phyloP scores from a whole-genome alignment of 2,888 invertebrate genomes.

The Lepidochrysops patricia region DNA sequence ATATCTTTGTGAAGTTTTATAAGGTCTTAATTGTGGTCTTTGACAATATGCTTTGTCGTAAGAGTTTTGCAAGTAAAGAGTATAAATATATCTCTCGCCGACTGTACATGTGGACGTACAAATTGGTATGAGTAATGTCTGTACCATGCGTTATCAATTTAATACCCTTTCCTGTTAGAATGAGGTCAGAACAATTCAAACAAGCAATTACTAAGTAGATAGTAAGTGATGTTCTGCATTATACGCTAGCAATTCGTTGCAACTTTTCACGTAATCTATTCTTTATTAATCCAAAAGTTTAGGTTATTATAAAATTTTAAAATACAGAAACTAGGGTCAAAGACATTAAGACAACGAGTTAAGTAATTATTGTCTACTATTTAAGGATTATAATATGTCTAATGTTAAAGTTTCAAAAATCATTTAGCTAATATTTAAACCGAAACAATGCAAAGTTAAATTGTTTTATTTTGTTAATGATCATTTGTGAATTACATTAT shows the following conservation, averaged over 20 bases:
- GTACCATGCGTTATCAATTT: conserved; percentile 55
- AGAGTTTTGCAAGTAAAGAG: too few species aligned
- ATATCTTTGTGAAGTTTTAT: too few species aligned
- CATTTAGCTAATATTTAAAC: not conserved
- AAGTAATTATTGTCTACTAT: too few species aligned
- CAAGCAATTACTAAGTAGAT: conserved; percentile 37
- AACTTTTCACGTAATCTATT: not conserved
- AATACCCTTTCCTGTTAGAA: conserved; percentile 66
- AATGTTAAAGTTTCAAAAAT: too few species aligned
- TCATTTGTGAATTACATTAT: not conserved
- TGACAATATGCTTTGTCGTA: too few species aligned
- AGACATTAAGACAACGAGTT: too few species aligned
- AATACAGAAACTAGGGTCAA: too few species aligned
- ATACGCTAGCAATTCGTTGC: not conserved
- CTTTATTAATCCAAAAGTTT: too few species aligned
- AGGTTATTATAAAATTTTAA: too few species aligned
- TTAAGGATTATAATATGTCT: not conserved
- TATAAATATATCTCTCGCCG: not conserved
- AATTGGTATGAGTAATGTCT: conserved; percentile 13
- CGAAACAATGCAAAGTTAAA: not conserved
- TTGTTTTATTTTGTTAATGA: not conserved
- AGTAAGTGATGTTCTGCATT: conserved; percentile 12
- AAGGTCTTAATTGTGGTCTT: too few species aligned
- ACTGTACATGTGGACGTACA: not conserved
- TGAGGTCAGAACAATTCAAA: conserved; percentile 69